Evolutionary conservation across 64 coral and sea anemone species (phyloP).

Genomic region (Montipora sp.): DNA sequence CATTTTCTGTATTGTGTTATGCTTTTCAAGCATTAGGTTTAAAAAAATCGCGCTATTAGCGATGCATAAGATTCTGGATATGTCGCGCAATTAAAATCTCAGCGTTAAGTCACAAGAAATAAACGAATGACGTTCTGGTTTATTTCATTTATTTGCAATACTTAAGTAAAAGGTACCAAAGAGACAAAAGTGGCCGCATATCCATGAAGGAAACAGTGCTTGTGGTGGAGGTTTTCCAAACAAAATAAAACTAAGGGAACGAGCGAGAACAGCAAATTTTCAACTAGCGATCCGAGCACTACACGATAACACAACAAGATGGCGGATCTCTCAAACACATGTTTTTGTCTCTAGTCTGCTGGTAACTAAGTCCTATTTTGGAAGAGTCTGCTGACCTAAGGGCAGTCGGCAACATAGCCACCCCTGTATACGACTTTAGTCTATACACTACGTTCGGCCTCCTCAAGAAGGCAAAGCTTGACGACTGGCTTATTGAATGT

Average conservation of each 20-base stretch:
- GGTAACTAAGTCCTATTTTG: not conserved
- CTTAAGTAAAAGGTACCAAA: too few species aligned
- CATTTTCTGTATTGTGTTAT: too few species aligned
- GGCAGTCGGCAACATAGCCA: conserved; percentile 22
- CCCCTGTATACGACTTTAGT: not conserved
- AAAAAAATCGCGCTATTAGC: too few species aligned
- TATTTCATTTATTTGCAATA: too few species aligned
- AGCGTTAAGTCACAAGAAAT: too few species aligned
- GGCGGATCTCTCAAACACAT: conserved; percentile 1
- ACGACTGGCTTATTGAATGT: not conserved
- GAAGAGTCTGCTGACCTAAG: not conserved
- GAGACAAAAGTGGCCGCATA: too few species aligned
- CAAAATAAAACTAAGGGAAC: not conserved
- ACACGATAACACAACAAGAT: conserved; percentile 6
- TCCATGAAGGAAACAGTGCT: too few species aligned
- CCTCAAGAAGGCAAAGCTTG: conserved; percentile 30
- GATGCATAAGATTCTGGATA: too few species aligned
- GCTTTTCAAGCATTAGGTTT: too few species aligned
- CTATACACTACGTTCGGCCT: conserved; percentile 16
- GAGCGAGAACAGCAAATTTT: not conserved
- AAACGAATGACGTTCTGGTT: too few species aligned
- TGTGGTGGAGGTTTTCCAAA: conserved; percentile 14
- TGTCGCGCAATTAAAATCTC: too few species aligned
- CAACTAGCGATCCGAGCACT: not conserved
- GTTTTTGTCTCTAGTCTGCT: not conserved